These are phyloP conservation scores for Eilema sororculum DNA, from an alignment of 2,888 invertebrate genomes.

Conservation along the genomic window DNA sequence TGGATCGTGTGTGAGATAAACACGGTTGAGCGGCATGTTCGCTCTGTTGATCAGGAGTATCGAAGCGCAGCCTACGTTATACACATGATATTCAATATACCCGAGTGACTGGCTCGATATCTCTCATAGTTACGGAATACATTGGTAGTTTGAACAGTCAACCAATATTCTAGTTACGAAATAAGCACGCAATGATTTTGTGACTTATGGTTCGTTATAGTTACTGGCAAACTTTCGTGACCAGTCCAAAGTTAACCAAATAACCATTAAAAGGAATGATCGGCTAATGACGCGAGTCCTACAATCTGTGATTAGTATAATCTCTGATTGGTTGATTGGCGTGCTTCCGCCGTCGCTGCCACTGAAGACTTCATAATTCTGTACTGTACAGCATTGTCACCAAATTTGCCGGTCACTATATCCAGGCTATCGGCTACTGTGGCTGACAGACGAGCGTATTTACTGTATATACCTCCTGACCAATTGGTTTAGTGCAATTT, in stretches of 20 bases:
- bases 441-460: neutral
- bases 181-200: slow-evolving; percentile 22
- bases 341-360: too few relatives aligned
- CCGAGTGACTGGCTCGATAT: slow-evolving; percentile 24
- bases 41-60: slow-evolving; percentile 33
- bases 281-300: too few relatives aligned
- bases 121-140: slow-evolving; percentile 32
- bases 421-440: neutral
- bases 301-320: too few relatives aligned
- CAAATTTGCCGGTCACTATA: neutral
- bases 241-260: too few relatives aligned
- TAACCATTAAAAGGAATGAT: too few relatives aligned
- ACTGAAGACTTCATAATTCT: too few relatives aligned
- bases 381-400: too few relatives aligned
- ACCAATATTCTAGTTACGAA: slow-evolving; percentile 9
- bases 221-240: too few relatives aligned
- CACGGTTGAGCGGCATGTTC: slow-evolving; percentile 31
- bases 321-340: too few relatives aligned
- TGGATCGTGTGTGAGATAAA: slow-evolving; percentile 27
- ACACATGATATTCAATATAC: slow-evolving; percentile 21
- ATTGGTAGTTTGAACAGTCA: slow-evolving; percentile 26
- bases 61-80: slow-evolving; percentile 21
- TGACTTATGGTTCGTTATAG: slow-evolving; percentile 1
- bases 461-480: slow-evolving; percentile 60
- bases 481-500: slow-evolving; percentile 54